Conservation (phyloP, 2,797 vertebrate species). For the Diglossa cyanea region DNA sequence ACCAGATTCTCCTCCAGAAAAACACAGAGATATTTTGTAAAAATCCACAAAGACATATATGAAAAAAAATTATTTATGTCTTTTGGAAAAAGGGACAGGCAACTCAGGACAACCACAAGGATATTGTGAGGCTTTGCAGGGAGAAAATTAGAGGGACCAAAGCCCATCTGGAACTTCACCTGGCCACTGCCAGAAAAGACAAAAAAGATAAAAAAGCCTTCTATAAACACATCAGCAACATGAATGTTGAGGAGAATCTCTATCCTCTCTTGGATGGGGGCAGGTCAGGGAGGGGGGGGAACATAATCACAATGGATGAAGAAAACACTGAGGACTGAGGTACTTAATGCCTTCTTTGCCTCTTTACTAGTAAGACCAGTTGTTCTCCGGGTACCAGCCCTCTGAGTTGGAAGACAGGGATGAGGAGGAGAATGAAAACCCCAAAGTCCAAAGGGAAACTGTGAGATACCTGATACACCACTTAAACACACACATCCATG, state of each 20-base stretch:
- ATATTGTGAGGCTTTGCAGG: not conserved
- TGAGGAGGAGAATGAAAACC: not conserved
- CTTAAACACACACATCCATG: rapidly evolving
- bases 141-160: not conserved
- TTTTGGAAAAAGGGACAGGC: not conserved
- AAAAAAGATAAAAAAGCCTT: not conserved
- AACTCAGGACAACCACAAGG: not conserved
- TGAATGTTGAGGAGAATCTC: not conserved
- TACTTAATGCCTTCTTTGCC: not conserved
- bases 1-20: not conserved
- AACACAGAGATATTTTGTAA: not conserved
- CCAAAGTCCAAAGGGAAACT: not conserved
- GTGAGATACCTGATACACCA: not conserved
- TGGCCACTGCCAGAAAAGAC: not conserved
- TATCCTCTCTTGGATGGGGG: not conserved
- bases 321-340: not conserved
- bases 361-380: not conserved
- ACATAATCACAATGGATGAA: not conserved
- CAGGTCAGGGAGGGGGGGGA: not conserved
- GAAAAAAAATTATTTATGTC: not conserved
- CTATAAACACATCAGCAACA: not conserved
- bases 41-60: not conserved
- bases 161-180: not conserved
- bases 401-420: not conserved
- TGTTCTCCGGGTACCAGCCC: not conserved